These are phyloP conservation scores for Probaryconus sp. DNA, from an alignment of 1,140 invertebrate genomes.

Conservation along the genomic window DNA sequence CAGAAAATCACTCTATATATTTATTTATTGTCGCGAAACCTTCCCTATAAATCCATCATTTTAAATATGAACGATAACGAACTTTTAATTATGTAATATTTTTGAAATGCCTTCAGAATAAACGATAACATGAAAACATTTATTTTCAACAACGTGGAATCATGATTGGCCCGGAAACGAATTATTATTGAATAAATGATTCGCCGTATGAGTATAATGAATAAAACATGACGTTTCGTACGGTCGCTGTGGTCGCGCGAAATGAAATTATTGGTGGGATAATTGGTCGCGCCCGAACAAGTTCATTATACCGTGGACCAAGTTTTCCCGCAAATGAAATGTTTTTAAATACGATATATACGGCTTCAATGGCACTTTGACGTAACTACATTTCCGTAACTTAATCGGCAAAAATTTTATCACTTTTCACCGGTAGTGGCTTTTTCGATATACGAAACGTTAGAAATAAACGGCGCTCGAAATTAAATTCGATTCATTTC, in stretches of 20 bases:
- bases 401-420: conserved; percentile 7
- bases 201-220: conserved; percentile 10
- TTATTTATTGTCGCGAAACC: no score
- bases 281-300: conserved; percentile 5
- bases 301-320: conserved; percentile 17
- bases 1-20: conserved; percentile 23
- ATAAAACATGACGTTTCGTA: conserved; percentile 14
- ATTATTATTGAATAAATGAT: conserved; percentile 20
- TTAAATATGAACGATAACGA: no score
- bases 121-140: conserved; percentile 39
- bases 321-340: conserved; percentile 6
- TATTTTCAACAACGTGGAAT: conserved; percentile 9
- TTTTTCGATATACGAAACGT: no score
- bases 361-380: not conserved
- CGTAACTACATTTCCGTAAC: not conserved
- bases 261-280: conserved; percentile 24
- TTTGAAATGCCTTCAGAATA: conserved; percentile 26
- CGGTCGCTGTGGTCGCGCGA: not conserved
- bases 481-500: no score
- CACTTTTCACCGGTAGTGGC: no score
- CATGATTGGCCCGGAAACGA: not conserved
- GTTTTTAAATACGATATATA: not conserved
- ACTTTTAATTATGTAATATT: conserved; percentile 36
- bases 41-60: no score
- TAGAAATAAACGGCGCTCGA: no score